phyloP scores from a whole-genome alignment of 2,113 vertebrate genomes.

The Hyperoodon ampullatus region DNA sequence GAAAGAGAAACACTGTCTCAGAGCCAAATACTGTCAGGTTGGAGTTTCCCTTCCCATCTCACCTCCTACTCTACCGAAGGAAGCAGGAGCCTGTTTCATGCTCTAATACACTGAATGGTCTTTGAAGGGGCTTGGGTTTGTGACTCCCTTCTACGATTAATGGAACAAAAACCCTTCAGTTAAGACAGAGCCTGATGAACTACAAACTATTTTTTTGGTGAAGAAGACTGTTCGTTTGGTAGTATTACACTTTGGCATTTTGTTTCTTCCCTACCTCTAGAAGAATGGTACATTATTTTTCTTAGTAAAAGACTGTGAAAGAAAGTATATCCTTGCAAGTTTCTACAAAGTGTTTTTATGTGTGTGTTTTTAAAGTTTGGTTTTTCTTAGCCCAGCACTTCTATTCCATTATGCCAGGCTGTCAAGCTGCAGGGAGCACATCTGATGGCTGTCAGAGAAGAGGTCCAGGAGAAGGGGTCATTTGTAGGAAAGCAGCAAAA shows the following conservation, averaged over 20 bases:
- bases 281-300: not conserved
- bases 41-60: fast-evolving
- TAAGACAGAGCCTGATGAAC: not conserved
- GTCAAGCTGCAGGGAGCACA: not conserved
- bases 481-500: not conserved
- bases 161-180: not conserved
- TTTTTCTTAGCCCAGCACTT: not conserved
- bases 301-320: not conserved
- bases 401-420: not conserved
- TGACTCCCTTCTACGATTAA: not conserved
- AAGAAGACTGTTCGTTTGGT: not conserved
- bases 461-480: not conserved
- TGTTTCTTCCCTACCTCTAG: not conserved
- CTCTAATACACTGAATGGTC: not conserved
- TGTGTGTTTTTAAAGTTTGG: not conserved
- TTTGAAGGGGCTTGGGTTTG: not conserved
- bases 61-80: no score
- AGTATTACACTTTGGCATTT: not conserved
- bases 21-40: not conserved
- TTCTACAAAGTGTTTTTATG: not conserved
- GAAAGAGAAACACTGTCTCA: constrained; percentile 63
- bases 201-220: not conserved
- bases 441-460: not conserved
- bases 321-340: not conserved
- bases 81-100: fast-evolving